Evolutionary conservation across 2,888 invertebrate genomes (phyloP).

Genomic region (Raillietiella orientalis): DNA sequence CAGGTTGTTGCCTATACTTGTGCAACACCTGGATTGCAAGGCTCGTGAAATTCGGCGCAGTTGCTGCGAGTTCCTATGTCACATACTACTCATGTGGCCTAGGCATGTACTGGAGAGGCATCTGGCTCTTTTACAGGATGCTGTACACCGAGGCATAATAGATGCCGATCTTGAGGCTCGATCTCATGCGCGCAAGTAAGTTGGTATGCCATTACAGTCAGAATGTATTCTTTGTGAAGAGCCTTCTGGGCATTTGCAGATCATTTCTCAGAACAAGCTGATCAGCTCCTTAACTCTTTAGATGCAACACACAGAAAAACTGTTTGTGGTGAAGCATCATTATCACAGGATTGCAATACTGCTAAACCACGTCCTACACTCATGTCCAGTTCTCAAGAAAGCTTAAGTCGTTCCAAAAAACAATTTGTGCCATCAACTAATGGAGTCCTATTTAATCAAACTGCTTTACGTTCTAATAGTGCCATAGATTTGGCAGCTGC

Average conservation of each 20-base stretch:
- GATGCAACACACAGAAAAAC: constrained; percentile 40
- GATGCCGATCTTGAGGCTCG: constrained; percentile 82
- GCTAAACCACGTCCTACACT: constrained; percentile 5
- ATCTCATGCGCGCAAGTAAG: constrained; percentile 41
- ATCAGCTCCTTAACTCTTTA: constrained; percentile 40
- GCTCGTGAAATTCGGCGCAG: constrained; percentile 59
- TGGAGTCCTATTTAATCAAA: neutral
- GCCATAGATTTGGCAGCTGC: constrained; percentile 77
- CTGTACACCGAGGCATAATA: constrained; percentile 40
- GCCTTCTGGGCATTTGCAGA: constrained; percentile 68
- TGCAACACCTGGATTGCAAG: constrained; percentile 27
- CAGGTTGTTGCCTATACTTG: constrained; percentile 42
- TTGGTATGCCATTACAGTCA: constrained; percentile 4
- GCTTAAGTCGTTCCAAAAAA: neutral
- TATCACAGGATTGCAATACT: constrained; percentile 13
- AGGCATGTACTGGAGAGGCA: constrained; percentile 47
- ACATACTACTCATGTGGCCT: constrained; percentile 62
- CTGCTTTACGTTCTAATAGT: too few species aligned
- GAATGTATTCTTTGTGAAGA: constrained; percentile 16
- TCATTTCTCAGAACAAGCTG: constrained; percentile 69
- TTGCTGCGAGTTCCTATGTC: constrained; percentile 45
- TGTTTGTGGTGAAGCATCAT: constrained; percentile 21
- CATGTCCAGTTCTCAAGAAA: too few species aligned
- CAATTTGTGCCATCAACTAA: neutral
- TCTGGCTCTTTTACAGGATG: constrained; percentile 37